phyloP scores from a whole-genome alignment of 2,797 vertebrate genomes.

The Pantherophis alleghaniensis region DNA sequence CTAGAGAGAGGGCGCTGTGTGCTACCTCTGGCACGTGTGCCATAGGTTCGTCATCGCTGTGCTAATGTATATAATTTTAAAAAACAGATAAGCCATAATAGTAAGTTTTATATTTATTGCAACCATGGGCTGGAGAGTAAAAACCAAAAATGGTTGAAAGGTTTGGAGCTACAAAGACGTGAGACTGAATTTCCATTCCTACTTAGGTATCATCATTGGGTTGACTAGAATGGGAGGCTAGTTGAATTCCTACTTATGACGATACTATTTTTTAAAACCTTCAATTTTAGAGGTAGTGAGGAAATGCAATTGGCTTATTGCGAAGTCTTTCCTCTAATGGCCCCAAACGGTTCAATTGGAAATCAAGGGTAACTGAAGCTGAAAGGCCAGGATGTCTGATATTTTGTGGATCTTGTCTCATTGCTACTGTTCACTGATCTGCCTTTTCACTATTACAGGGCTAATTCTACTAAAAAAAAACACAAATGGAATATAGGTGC shows the following conservation, averaged over 20 bases:
- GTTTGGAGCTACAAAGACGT: neutral
- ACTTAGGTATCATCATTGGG: neutral
- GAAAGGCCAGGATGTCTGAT: neutral
- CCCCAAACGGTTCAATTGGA: neutral
- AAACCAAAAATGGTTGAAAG: neutral
- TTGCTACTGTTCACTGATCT: neutral
- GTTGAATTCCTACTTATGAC: neutral
- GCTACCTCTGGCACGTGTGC: no score
- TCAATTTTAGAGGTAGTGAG: neutral
- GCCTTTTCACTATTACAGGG: neutral
- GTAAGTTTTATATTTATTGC: neutral
- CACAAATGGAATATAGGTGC: neutral
- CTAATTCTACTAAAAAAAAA: neutral
- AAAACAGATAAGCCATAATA: neutral
- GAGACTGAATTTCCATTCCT: neutral
- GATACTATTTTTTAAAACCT: neutral
- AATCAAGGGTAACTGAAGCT: neutral
- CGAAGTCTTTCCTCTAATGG: neutral
- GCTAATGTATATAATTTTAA: neutral
- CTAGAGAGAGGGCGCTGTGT: no score
- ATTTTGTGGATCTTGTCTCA: neutral
- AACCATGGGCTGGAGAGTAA: neutral
- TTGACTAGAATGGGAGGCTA: neutral
- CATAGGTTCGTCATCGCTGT: no score
- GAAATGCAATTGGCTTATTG: neutral